Evolutionary conservation across 2,888 invertebrate species (phyloP).

Genomic region (Sphecodes monilicornis): DNA sequence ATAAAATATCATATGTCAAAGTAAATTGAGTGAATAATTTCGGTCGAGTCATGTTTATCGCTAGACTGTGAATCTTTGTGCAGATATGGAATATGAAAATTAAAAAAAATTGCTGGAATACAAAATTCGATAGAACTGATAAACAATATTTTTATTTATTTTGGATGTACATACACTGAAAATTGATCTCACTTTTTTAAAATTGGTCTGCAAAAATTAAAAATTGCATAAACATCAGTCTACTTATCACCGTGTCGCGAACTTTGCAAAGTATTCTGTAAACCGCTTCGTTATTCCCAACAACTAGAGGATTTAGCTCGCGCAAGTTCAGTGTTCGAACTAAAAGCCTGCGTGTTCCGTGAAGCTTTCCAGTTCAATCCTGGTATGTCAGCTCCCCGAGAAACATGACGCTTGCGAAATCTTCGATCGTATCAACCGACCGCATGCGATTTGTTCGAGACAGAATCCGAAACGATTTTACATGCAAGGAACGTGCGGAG

Average conservation of each 20-base stretch:
- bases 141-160: no score
- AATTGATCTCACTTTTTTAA: no score
- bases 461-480: background rate
- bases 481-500: background rate
- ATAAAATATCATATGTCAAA: no score
- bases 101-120: no score
- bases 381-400: conserved; percentile 20
- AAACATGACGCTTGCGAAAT: conserved; percentile 7
- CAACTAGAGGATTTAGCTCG: background rate
- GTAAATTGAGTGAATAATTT: no score
- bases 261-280: conserved; percentile 21
- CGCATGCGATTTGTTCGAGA: conserved; percentile 16
- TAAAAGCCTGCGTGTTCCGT: conserved; percentile 14
- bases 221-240: no score
- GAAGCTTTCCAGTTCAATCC: conserved; percentile 14
- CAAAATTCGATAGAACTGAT: no score
- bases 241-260: background rate
- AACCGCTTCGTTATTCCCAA: conserved; percentile 6
- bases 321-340: conserved; percentile 10
- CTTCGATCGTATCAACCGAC: conserved; percentile 20
- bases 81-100: no score
- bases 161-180: no score
- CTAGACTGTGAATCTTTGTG: no score
- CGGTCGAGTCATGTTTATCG: no score
- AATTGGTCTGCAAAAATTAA: no score